Percentiles rank a stretch among this genome's conserved stretches.
These are phyloP conservation scores for Callaeas wilsoni DNA, from an alignment of 2,113 vertebrate species.

Conservation along the genomic window DNA sequence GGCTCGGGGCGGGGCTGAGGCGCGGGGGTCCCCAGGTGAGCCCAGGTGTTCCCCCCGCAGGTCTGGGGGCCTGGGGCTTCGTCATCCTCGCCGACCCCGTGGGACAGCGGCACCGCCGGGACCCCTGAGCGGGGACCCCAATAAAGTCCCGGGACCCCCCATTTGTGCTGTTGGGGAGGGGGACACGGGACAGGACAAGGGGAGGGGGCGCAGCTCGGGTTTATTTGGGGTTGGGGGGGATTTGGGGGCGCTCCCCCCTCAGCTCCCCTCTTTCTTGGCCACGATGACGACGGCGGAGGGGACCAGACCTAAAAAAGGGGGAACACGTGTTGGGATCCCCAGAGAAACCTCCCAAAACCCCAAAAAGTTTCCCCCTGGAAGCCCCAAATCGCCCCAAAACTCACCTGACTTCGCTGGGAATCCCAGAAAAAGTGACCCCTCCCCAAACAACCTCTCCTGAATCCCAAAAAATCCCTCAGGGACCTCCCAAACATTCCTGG, in stretches of 20 bases:
- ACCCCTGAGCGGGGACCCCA: background rate
- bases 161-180: background rate
- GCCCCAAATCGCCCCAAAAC: fast-evolving
- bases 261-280: background rate
- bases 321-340: fast-evolving
- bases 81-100: background rate
- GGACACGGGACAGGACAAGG: too few relatives aligned
- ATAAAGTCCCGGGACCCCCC: background rate
- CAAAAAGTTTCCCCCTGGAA: background rate
- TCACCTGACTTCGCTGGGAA: too few relatives aligned
- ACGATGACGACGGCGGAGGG: background rate
- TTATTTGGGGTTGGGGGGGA: background rate
- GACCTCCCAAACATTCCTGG: too few relatives aligned
- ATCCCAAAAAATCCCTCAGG: background rate
- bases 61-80: background rate
- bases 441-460: background rate
- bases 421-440: too few relatives aligned
- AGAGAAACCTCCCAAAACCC: background rate
- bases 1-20: background rate
- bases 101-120: background rate
- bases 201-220: too few relatives aligned
- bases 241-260: background rate
- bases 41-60: background rate
- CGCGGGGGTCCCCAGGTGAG: background rate
- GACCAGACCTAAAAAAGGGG: background rate